Base-by-base conservation (phyloP, 2,888 invertebrate species). In the Tenthredo notha region DNA sequence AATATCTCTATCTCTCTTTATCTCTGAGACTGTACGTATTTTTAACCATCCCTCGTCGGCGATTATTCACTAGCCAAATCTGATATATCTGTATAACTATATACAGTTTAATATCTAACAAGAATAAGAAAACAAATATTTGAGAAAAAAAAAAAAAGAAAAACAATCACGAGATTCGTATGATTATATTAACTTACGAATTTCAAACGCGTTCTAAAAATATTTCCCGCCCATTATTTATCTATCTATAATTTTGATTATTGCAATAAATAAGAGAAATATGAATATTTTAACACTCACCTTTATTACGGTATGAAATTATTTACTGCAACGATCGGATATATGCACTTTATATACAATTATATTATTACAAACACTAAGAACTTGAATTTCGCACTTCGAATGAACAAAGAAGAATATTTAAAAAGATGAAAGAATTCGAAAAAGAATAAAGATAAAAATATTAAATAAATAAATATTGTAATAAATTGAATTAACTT, bases 21-120 rank as follows among this genome's bases (percentile, higher is more conserved):
- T 67, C 33, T 67, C 33, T 67, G 67, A 67, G 67, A 33, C 33
- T 61, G 61, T 25, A 33, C 29, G 33, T 67, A 67, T 67, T 67
- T 67, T 67, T 33, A 67, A 67, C 33, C 67, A 33, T 67, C 67
- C 67, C 29, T 25, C n/a, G n/a, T 12, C 67, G 67, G 6, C 3
- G 33, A 67, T 67, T 67, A 67, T 67, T 67, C 67, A 33, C 67
- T 67, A 5, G 67, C 67, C 29, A 67, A 67, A 1, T 33, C 29
- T 67, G 12, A 47, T 47, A 15, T 15, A 15, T 3, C 15, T 47
- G 47, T 47, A 12, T 47, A 3, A 15, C 47, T 47, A 15, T 47
- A 47, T 47, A 47, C 47, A 47, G 12, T 47, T 47, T 47, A 12
- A 15, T 47, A 47, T 47, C 40, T 6, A 54, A 54, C 7, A n/a